These are phyloP conservation scores for Punctoribates punctum DNA, from an alignment of 2,888 invertebrate species.

Conservation along the genomic window DNA sequence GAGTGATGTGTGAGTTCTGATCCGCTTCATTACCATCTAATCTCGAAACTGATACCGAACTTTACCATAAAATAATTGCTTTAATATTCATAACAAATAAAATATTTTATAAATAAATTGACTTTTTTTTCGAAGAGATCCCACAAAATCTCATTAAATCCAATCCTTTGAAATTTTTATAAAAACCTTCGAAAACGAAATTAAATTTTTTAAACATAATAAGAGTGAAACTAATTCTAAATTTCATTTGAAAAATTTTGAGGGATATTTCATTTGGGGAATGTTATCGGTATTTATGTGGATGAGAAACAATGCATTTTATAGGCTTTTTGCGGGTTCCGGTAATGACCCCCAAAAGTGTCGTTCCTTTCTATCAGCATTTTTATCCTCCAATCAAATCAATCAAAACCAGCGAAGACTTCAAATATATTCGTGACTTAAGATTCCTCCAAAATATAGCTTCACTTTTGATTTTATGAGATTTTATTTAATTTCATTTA, in stretches of 20 bases:
- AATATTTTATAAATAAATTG: neutral
- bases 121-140: neutral
- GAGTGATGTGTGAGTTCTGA: neutral
- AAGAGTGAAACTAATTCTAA: no score
- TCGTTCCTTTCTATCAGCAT: neutral
- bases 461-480: neutral
- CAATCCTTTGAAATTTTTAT: neutral
- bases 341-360: slow-evolving; percentile 7
- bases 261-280: neutral
- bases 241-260: no score
- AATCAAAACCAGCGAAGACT: neutral
- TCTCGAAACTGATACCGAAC: neutral
- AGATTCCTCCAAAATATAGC: neutral
- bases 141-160: neutral
- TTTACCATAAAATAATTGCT: neutral
- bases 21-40: slow-evolving; percentile 5
- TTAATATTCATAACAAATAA: neutral
- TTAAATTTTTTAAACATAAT: no score
- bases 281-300: neutral
- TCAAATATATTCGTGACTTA: neutral
- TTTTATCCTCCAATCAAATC: neutral
- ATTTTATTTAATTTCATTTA: neutral
- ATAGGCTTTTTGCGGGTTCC: neutral
- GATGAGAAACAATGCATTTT: neutral
- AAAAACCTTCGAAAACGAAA: no score